phyloP scores from a whole-genome alignment of 2,888 invertebrate species.

The Lasioglossum leucozonium region DNA sequence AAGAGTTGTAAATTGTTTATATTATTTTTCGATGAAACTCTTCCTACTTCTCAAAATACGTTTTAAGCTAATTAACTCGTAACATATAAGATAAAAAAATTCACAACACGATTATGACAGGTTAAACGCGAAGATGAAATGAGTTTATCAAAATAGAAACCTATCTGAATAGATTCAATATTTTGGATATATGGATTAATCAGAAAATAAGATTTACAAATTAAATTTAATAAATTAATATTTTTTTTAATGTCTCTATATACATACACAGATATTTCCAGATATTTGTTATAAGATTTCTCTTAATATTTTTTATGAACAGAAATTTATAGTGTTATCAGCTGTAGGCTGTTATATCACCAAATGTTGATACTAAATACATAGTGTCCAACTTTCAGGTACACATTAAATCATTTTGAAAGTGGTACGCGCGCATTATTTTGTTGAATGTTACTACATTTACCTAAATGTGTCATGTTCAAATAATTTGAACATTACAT shows the following conservation, averaged over 20 bases:
- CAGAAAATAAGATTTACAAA: conserved; percentile 60
- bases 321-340: conserved; percentile 68
- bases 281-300: conserved; percentile 67
- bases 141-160: conserved; percentile 51
- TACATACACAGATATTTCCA: conserved; percentile 59
- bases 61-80: conserved; percentile 59
- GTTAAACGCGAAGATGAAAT: conserved; percentile 40
- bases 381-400: conserved; percentile 53
- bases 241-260: conserved; percentile 62
- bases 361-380: conserved; percentile 70
- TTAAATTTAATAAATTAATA: conserved; percentile 69
- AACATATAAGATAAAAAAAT: conserved; percentile 54
- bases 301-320: conserved; percentile 64
- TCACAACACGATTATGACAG: conserved; percentile 51
- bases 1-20: conserved; percentile 64
- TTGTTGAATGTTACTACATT: conserved; percentile 39
- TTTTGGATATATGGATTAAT: conserved; percentile 70
- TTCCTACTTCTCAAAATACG: conserved; percentile 59
- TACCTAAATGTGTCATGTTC: conserved; percentile 2
- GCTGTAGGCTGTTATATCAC: conserved; percentile 58
- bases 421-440: conserved; percentile 61
- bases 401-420: conserved; percentile 50
- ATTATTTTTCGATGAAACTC: conserved; percentile 59
- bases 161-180: conserved; percentile 64
- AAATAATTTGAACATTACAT: conserved; percentile 17